Evolutionary conservation across 2,888 invertebrate genomes (phyloP).

Genomic region (Bugulina stolonifera): DNA sequence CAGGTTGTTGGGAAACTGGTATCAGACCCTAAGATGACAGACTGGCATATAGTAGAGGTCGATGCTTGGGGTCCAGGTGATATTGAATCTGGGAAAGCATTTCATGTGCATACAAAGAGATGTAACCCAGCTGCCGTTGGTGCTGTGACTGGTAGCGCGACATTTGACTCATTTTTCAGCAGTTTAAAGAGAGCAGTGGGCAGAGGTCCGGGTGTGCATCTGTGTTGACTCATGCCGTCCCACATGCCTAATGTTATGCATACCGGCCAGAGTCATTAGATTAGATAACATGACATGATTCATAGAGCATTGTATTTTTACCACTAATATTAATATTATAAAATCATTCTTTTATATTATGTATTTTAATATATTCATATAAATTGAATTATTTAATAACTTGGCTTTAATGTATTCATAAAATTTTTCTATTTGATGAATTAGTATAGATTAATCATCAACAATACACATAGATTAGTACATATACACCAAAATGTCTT

Average conservation of each 20-base stretch:
- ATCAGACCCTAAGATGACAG: constrained; percentile 56
- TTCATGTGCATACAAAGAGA: constrained; percentile 52
- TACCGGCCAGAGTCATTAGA: background rate
- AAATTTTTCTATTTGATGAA: no score
- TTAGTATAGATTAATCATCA: no score
- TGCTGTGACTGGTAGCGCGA: constrained; percentile 57
- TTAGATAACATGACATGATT: background rate
- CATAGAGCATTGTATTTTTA: background rate
- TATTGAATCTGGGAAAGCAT: constrained; percentile 37
- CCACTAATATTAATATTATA: background rate
- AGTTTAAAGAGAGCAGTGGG: constrained; percentile 51
- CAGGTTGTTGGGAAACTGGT: constrained; percentile 55
- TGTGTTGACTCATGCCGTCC: constrained; percentile 33
- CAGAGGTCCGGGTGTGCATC: constrained; percentile 42
- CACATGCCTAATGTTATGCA: background rate
- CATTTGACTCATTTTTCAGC: constrained; percentile 56
- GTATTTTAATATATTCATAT: background rate
- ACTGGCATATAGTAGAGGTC: constrained; percentile 58
- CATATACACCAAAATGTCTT: no score
- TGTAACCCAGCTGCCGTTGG: constrained; percentile 57
- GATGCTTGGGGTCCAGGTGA: constrained; percentile 52
- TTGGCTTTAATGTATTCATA: no score
- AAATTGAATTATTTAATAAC: no score
- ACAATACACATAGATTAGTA: no score
- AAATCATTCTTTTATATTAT: background rate